phyloP scores from a whole-genome alignment of 2,113 vertebrate genomes.

The Mustela lutreola region DNA sequence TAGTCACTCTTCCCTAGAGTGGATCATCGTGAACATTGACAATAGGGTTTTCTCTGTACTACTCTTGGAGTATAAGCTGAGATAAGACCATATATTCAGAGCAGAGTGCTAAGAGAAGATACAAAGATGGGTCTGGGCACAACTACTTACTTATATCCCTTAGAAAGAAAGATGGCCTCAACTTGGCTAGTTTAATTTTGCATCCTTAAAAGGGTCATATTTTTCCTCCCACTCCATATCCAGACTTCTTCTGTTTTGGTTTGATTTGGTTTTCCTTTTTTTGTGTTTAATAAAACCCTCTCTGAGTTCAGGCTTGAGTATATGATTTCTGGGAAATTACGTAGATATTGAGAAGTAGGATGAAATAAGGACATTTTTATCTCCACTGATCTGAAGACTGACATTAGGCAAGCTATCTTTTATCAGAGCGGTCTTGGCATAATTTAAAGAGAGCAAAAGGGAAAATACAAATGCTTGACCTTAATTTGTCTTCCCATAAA shows the following conservation, averaged over 20 bases:
- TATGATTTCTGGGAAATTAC: constrained; percentile 15
- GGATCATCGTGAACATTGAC: not conserved
- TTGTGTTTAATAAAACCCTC: not conserved
- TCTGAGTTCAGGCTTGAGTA: not conserved
- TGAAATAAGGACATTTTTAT: constrained; percentile 3
- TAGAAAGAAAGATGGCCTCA: not conserved
- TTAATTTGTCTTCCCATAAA: constrained; percentile 42
- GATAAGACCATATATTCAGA: not conserved
- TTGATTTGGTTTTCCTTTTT: not conserved
- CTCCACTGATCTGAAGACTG: not conserved
- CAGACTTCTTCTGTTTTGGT: not conserved
- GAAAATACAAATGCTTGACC: not conserved
- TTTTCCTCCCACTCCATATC: not conserved
- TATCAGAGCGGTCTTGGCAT: not conserved
- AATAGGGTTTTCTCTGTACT: not conserved
- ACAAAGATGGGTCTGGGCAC: not conserved
- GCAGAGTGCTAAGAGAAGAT: not conserved
- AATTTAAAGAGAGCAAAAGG: not conserved
- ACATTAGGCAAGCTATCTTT: not conserved
- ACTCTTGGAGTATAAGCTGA: not conserved
- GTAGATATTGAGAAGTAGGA: not conserved
- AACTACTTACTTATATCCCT: not conserved
- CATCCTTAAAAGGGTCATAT: not conserved
- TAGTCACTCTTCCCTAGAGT: not conserved
- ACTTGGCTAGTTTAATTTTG: not conserved